phyloP scores from a whole-genome alignment of 37 sponge, comb jelly and placozoan species.

The Lycopodina hypogea region DNA sequence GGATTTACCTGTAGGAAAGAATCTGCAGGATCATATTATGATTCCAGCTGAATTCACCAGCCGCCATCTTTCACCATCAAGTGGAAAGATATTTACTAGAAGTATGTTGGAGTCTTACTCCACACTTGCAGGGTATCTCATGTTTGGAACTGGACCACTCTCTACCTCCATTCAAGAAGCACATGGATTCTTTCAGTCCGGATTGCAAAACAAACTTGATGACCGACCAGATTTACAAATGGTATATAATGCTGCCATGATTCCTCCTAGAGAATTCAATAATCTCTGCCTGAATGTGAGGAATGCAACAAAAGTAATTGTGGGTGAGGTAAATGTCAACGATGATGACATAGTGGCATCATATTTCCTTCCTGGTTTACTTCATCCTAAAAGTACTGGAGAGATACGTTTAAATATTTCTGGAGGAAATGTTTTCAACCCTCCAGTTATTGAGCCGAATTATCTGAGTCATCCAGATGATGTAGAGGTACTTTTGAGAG shows the following conservation, averaged over 20 bases:
- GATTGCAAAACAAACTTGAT: conserved; percentile 9
- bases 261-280: not conserved
- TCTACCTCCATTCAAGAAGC: conserved; percentile 32
- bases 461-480: conserved; percentile 65
- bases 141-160: conserved; percentile 1
- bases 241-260: conserved; percentile 18
- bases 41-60: conserved; percentile 22
- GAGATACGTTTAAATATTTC: conserved; percentile 53
- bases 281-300: not conserved
- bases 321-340: conserved; percentile 12
- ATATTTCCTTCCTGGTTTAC: conserved; percentile 23
- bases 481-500: conserved; percentile 50
- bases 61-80: not conserved
- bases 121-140: not conserved
- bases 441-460: conserved; percentile 65
- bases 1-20: conserved; percentile 83
- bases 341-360: not conserved
- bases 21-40: conserved; percentile 81
- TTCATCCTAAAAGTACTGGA: conserved; percentile 72
- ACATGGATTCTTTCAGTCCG: conserved; percentile 37
- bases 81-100: not conserved
- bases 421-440: conserved; percentile 60
- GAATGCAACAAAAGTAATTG: not conserved
- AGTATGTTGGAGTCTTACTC: not conserved
- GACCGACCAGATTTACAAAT: conserved; percentile 51